These are phyloP conservation scores for Hassar affinis DNA, from an alignment of 2,113 vertebrate genomes.

Conservation along the genomic window DNA sequence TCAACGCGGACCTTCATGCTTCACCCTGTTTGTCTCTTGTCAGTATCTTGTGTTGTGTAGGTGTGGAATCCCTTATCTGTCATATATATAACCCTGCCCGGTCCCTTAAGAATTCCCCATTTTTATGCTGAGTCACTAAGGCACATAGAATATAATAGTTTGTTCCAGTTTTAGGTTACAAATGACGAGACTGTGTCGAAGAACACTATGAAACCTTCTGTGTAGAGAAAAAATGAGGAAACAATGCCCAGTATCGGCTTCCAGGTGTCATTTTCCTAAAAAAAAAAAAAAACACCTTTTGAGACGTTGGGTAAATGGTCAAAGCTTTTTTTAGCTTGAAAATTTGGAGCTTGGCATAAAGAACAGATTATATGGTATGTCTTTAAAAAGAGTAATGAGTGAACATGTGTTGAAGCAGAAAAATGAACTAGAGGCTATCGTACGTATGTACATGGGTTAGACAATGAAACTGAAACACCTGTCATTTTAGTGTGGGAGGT, in stretches of 20 bases:
- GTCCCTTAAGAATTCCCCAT: background rate
- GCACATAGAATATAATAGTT: constrained; percentile 11
- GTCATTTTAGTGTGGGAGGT: too few relatives aligned
- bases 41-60: background rate
- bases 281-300: background rate
- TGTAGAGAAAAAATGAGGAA: background rate
- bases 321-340: background rate
- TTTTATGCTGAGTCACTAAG: constrained; percentile 3
- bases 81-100: background rate
- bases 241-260: background rate
- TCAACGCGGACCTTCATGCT: constrained; percentile 39
- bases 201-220: background rate
- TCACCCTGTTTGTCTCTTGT: background rate
- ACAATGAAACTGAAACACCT: too few relatives aligned
- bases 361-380: background rate
- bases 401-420: too few relatives aligned
- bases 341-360: background rate
- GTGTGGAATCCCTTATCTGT: background rate
- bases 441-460: too few relatives aligned
- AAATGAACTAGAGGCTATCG: too few relatives aligned
- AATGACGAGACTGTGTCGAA: background rate
- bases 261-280: background rate
- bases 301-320: background rate
- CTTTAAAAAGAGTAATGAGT: background rate
- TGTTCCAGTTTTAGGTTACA: constrained; percentile 12